Evolutionary conservation across 2,113 vertebrate genomes (phyloP).

Genomic region (Plecotus auritus): DNA sequence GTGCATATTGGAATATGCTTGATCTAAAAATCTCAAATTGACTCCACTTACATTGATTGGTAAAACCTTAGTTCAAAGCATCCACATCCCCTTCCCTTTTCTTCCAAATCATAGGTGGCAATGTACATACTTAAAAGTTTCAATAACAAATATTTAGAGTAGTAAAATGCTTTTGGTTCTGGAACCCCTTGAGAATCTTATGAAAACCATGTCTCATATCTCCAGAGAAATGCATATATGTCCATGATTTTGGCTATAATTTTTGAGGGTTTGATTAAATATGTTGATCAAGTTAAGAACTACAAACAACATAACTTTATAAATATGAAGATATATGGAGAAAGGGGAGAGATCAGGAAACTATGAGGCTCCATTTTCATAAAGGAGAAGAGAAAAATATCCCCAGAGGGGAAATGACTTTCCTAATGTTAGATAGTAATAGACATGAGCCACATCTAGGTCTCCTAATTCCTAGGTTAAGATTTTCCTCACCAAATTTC

Average conservation of each 20-base stretch:
- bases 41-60: neutral
- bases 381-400: neutral
- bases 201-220: neutral
- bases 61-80: neutral
- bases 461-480: neutral
- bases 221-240: neutral
- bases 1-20: neutral
- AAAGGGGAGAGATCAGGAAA: neutral
- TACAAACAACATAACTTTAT: neutral
- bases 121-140: neutral
- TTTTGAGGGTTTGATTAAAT: neutral
- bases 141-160: neutral
- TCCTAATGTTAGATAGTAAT: neutral
- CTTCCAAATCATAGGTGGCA: neutral
- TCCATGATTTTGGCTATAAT: neutral
- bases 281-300: neutral
- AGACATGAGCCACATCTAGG: neutral
- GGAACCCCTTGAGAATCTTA: neutral
- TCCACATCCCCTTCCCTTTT: neutral
- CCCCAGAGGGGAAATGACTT: neutral
- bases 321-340: neutral
- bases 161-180: neutral
- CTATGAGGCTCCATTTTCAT: neutral
- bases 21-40: neutral
- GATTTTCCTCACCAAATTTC: neutral